Conservation (phyloP, 1,140 invertebrate species). For the Drosophila tristis region DNA sequence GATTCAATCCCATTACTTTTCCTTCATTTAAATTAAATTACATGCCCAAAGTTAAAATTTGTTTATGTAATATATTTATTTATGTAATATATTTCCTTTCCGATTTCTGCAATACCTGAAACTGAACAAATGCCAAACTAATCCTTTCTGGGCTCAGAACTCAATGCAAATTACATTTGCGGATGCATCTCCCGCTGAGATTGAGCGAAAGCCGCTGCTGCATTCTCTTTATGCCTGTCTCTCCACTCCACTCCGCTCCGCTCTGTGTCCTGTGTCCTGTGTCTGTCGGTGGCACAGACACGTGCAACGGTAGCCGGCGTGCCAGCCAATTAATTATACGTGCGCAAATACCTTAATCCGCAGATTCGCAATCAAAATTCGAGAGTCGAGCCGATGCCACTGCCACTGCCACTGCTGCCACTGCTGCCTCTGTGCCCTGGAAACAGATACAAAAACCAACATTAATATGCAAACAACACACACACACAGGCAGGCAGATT, state of each 20-base stretch:
- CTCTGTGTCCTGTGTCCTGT: conserved; percentile 14
- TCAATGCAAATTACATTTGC: conserved; percentile 21
- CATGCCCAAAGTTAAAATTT: too few relatives aligned
- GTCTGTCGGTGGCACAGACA: conserved; percentile 28
- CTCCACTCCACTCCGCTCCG: not conserved
- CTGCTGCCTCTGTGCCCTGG: conserved; percentile 15
- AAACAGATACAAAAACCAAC: conserved; percentile 68
- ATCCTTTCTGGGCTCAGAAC: conserved; percentile 3
- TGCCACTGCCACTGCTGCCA: conserved; percentile 3
- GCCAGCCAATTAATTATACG: conserved; percentile 82
- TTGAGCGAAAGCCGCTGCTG: not conserved
- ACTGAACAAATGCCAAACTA: not conserved
- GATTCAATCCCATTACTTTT: too few relatives aligned
- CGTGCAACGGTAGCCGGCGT: conserved; percentile 57
- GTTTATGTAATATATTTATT: too few relatives aligned
- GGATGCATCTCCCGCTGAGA: conserved; percentile 33
- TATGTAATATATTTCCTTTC: too few relatives aligned
- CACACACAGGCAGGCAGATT: not conserved
- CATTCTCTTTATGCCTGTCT: too few relatives aligned
- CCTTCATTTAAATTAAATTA: too few relatives aligned
- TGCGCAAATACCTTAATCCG: conserved; percentile 82
- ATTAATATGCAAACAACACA: conserved; percentile 75
- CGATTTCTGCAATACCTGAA: not conserved
- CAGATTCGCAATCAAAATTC: conserved; percentile 81
- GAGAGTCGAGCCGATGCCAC: conserved; percentile 54